Evolutionary conservation across 2,888 invertebrate genomes (phyloP).

Genomic region (Latheticus oryzae): DNA sequence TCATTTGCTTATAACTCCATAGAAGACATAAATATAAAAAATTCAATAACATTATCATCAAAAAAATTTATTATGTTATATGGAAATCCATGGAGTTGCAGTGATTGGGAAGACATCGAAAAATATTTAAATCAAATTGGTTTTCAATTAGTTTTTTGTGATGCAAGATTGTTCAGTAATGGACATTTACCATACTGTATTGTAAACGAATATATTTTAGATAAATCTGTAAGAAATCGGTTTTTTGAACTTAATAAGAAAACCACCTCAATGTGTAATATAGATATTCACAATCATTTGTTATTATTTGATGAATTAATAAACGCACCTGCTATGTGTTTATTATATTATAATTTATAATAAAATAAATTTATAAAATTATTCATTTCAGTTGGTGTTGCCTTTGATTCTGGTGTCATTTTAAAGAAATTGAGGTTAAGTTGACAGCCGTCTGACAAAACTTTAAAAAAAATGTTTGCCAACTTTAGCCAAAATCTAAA

Average conservation of each 20-base stretch:
- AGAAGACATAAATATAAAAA: not conserved
- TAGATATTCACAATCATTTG: constrained; percentile 1
- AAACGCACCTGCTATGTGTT: no score
- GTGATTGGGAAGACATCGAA: not conserved
- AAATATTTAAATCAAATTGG: not conserved
- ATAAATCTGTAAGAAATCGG: not conserved
- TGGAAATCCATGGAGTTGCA: constrained; percentile 24
- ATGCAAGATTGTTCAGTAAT: not conserved
- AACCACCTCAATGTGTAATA: not conserved
- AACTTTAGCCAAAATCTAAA: no score
- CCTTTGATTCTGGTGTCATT: no score
- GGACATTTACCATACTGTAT: not conserved
- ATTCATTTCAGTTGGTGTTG: no score
- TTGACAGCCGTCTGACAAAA: no score
- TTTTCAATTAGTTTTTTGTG: not conserved
- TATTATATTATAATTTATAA: no score
- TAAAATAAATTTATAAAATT: no score
- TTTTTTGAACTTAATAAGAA: no score
- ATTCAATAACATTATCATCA: no score
- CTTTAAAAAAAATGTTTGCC: no score
- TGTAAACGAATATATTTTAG: not conserved
- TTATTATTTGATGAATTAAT: no score
- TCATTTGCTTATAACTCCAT: constrained; percentile 13
- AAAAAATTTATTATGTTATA: constrained; percentile 1
- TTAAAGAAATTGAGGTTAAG: no score